A percentile compares a stretch with the other conserved stretches of the same genome.
phyloP scores from a whole-genome alignment of 2,888 invertebrate species.

The Pyrgus malvae region DNA sequence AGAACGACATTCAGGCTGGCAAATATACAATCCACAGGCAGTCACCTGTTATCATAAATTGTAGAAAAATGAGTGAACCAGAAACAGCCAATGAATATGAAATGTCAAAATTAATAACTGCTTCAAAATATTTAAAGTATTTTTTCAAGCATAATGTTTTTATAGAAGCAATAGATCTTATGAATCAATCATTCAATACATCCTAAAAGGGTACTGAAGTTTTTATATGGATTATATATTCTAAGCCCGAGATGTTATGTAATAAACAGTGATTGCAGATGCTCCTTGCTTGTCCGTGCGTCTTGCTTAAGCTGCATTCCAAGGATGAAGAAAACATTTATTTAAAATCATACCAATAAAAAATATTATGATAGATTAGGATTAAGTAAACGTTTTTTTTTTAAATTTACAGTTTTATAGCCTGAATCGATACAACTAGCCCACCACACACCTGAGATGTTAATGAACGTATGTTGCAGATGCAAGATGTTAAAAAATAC shows the following conservation, averaged over 20 bases:
- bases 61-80: no score
- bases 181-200: neutral
- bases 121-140: neutral
- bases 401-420: no score
- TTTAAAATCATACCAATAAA: constrained; percentile 23
- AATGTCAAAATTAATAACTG: neutral
- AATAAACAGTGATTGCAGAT: constrained; percentile 44
- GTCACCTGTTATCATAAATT: no score
- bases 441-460: no score
- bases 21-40: constrained; percentile 25
- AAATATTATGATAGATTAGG: neutral
- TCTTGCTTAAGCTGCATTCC: constrained; percentile 78
- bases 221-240: constrained; percentile 19
- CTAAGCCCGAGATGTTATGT: constrained; percentile 43
- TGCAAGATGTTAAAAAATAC: no score
- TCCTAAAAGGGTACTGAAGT: neutral
- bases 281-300: constrained; percentile 53
- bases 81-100: neutral
- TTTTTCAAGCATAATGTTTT: neutral
- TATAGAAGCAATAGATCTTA: constrained; percentile 5
- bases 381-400: no score
- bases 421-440: no score
- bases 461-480: no score
- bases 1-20: constrained; percentile 10
- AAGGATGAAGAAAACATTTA: constrained; percentile 39